Evolutionary conservation across 2,888 invertebrate species (phyloP).

Genomic region (Lithophane socia): DNA sequence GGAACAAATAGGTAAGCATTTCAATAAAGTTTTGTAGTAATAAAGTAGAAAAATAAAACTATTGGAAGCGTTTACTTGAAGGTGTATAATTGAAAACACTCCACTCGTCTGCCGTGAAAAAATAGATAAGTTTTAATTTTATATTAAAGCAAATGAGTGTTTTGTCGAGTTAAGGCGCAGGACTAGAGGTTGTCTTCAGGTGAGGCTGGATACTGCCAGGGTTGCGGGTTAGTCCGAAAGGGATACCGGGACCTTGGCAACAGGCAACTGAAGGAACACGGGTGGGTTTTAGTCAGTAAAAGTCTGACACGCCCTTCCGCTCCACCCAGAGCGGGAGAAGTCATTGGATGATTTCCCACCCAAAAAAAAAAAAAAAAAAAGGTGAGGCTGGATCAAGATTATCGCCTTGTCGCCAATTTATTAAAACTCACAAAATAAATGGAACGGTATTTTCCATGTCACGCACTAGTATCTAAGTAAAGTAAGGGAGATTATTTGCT

Average conservation of each 20-base stretch:
- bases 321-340: too few species aligned
- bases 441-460: neutral
- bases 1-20: slow-evolving; percentile 65
- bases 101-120: slow-evolving; percentile 47
- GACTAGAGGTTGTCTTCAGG: slow-evolving; percentile 1
- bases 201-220: neutral
- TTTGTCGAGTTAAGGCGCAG: slow-evolving; percentile 59
- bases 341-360: too few species aligned
- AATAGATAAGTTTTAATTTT: slow-evolving; percentile 65
- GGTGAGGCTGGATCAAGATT: neutral
- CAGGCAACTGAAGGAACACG: too few species aligned
- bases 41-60: slow-evolving; percentile 71
- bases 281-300: too few species aligned
- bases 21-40: slow-evolving; percentile 68
- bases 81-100: slow-evolving; percentile 70
- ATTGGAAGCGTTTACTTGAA: slow-evolving; percentile 58
- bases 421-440: neutral
- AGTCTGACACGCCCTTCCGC: too few species aligned
- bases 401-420: neutral
- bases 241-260: too few species aligned
- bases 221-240: too few species aligned
- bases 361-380: too few species aligned
- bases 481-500: neutral
- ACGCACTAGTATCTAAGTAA: neutral
- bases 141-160: slow-evolving; percentile 68